Percentiles rank a stretch among this genome's conserved stretches.
phyloP scores from a whole-genome alignment of 2,888 invertebrate genomes.

The Athalia circularis region DNA sequence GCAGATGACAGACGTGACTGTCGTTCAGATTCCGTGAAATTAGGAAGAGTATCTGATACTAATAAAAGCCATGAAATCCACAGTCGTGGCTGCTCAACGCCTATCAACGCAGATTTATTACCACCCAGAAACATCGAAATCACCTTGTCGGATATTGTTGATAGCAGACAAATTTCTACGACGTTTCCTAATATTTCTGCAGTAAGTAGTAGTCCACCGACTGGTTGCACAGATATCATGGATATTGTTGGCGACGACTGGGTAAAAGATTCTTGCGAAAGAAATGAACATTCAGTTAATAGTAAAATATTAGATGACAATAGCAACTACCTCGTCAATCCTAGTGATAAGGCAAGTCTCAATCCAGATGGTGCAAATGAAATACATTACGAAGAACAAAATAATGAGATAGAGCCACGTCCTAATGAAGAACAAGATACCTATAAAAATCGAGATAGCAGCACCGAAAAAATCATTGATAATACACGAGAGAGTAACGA shows the following conservation, averaged over 20 bases:
- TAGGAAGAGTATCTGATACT: not conserved
- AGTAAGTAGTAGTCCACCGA: slow-evolving; percentile 10
- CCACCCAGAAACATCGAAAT: not conserved
- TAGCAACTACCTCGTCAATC: not conserved
- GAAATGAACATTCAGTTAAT: not conserved
- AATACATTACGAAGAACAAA: no score
- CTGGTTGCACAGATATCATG: slow-evolving; percentile 10
- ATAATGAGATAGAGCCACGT: not conserved
- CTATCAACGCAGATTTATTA: not conserved
- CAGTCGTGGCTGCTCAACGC: not conserved
- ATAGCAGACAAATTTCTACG: no score
- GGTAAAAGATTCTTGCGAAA: not conserved
- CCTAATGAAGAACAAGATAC: not conserved
- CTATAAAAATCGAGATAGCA: not conserved
- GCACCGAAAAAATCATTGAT: no score
- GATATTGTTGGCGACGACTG: slow-evolving; percentile 11
- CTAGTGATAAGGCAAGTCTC: not conserved
- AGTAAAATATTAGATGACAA: not conserved
- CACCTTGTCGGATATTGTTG: not conserved
- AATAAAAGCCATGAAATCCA: not conserved
- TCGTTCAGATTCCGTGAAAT: not conserved
- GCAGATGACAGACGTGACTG: not conserved
- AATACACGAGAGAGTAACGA: no score
- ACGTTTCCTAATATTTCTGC: not conserved
- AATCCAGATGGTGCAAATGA: no score